Evolutionary conservation across 2,888 invertebrate genomes (phyloP).

Genomic region (Chesias legatella): DNA sequence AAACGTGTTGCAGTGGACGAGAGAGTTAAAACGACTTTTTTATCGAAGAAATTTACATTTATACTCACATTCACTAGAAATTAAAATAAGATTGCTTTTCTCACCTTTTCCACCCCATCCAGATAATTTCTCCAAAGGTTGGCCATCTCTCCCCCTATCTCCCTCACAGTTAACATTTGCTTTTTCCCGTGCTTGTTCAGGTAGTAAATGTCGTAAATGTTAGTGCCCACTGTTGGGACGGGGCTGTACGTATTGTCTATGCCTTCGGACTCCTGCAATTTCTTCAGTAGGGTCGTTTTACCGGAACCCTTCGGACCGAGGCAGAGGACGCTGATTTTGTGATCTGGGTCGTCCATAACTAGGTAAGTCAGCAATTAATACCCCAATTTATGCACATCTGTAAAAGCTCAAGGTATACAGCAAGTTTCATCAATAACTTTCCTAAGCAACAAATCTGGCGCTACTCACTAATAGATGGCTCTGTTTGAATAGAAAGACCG

Average conservation of each 20-base stretch:
- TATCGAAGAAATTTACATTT: too few species aligned
- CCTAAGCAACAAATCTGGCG: constrained; percentile 26
- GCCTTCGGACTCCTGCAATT: constrained; percentile 84
- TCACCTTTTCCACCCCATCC: constrained; percentile 80
- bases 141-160: constrained; percentile 91
- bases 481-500: background rate
- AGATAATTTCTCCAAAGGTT: constrained; percentile 90
- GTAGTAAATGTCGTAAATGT: constrained; percentile 84
- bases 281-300: constrained; percentile 88
- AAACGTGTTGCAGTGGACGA: too few species aligned
- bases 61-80: too few species aligned
- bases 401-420: too few species aligned
- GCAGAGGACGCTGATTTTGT: constrained; percentile 79
- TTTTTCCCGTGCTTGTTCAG: constrained; percentile 73
- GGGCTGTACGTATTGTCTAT: constrained; percentile 89
- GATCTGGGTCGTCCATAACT: constrained; percentile 65
- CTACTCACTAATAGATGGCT: constrained; percentile 58
- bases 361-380: background rate
- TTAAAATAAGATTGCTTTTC: too few species aligned
- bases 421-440: constrained; percentile 42
- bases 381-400: too few species aligned
- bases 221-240: constrained; percentile 89
- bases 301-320: constrained; percentile 90
- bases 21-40: too few species aligned
- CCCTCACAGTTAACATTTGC: constrained; percentile 81